A percentile compares a stretch with the other conserved stretches of the same genome.
These are phyloP conservation scores for Drosophila rufa DNA, from an alignment of 1,140 invertebrate species.

Conservation along the genomic window DNA sequence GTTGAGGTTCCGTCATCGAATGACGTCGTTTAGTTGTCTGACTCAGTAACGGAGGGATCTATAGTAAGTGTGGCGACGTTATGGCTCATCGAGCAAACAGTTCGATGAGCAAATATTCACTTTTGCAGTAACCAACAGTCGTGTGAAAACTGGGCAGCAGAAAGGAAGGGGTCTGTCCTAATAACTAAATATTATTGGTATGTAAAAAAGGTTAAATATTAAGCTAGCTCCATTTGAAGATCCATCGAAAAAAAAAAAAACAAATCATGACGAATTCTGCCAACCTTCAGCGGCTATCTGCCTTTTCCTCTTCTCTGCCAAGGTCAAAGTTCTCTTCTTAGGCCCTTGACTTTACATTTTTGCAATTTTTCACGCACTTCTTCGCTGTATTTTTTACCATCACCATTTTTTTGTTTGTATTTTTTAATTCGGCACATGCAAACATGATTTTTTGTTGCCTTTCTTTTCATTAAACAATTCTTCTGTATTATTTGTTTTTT, in stretches of 20 bases:
- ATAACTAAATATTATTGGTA: neutral
- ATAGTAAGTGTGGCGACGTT: slow-evolving; percentile 10
- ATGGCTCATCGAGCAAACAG: slow-evolving; percentile 46
- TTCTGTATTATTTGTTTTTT: slow-evolving; percentile 31
- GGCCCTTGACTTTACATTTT: slow-evolving; percentile 59
- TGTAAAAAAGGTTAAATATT: neutral
- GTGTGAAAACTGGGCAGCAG: slow-evolving; percentile 16
- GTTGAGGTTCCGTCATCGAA: slow-evolving; percentile 30
- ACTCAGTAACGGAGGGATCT: slow-evolving; percentile 9
- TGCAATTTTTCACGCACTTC: slow-evolving; percentile 62
- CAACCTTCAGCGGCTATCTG: slow-evolving; percentile 24
- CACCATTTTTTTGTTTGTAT: slow-evolving; percentile 5
- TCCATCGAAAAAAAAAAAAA: neutral
- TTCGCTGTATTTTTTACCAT: slow-evolving; percentile 33
- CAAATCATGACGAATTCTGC: slow-evolving; percentile 12
- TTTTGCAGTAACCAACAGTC: slow-evolving; percentile 13
- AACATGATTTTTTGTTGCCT: slow-evolving; percentile 61
- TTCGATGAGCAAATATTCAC: slow-evolving; percentile 42
- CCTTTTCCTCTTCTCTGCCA: slow-evolving; percentile 8
- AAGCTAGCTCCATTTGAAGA: neutral
- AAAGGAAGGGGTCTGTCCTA: slow-evolving; percentile 2
- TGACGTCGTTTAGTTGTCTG: slow-evolving; percentile 30
- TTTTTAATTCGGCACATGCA: slow-evolving; percentile 61
- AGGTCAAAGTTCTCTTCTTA: slow-evolving; percentile 53
- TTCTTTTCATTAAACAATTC: slow-evolving; percentile 64